Base-by-base conservation (phyloP, 1,140 invertebrate genomes). In the Apis laboriosa region DNA sequence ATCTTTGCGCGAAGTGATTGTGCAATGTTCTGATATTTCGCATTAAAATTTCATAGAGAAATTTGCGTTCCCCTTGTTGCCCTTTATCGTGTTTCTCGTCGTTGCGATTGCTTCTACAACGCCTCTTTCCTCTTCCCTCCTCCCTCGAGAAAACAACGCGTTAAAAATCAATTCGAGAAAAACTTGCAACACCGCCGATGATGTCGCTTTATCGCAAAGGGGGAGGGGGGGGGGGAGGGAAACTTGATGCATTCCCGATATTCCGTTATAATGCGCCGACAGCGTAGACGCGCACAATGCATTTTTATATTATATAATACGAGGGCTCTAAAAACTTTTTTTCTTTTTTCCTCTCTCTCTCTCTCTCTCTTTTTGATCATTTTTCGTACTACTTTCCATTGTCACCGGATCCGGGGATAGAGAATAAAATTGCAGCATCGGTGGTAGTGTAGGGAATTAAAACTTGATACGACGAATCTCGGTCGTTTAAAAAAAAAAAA, bases 91-190 rank as follows among this genome's bases (percentile, higher is more conserved):
- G 34, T 49, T 67, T 24, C 13, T 53, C 9, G 15, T 19, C 17
- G 49, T 34, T 19, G 66, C 67, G 43, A 53, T n/a, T 55, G 51
- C 24, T 28, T n/a, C 1, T 24, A 55, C n/a, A 15, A 21, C 34
- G 21, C 9, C 34, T 43, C 61, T 61, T 70, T 28, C 55, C 72
- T 53, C 13, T 24, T 61, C 24, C n/a, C 13, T 63, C 61, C 5
- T 17, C 66, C 24, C 12, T 2, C 1, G n/a, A 9, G 28, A 24
- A 43, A 79, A 19, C 43, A 67, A 55, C 49, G 77, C 51, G 19
- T 79, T 71, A 60, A 70, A 71, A 67, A 53, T 79, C 67, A 79
- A 61, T 71, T 79, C n/a, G 11, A 49, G n/a, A 43, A 61, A 61
- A 79, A 28, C 55, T 61, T 71, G 53, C 77, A 67, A 49, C 51